Evolutionary conservation across 2,113 vertebrate species (phyloP), one percentile per base, ranked within the genome.

Genomic region (Coracopsis vasa): DNA sequence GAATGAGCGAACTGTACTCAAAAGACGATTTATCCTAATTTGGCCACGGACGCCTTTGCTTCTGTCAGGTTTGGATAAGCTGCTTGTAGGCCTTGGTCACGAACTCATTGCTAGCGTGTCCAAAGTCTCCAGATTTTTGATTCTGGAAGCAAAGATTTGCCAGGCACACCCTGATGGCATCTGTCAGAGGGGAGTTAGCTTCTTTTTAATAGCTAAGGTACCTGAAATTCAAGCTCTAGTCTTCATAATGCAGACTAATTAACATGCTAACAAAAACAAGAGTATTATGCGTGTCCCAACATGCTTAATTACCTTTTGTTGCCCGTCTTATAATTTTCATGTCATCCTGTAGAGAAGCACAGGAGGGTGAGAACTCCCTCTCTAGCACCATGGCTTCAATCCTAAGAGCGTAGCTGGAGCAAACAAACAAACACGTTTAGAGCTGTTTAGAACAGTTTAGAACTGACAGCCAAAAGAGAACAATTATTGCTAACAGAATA

Each of bases 341-440:
- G 90, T 99, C 99, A 75, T 97, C 97, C 95, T 98, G 98, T 47
- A 99, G 98, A 72, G 98, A 97, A n/a, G 98, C 96, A 89, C 98
- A 99, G 72, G 98, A 99, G 67, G 99, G 98, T 72, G 97, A 93
- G 96, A 99, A 99, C 94, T 99, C 99, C 94, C 99, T 99, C 54
- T 98, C 98, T 88, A 99, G 98, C 92, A 99, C 99, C 98, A 99
- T 99, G 95, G 99, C 99, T 98, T 99, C 99, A 42, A 99, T 99
- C 86, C 99, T 98, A 87, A 99, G 98, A 33, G 98, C 98, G 64
- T 99, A 99, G 96, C 99, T 99, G 91, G 19, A 96, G 95, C 84
- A 97, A 44, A 97, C 89, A 95, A 97, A 94, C 58, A 33, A 81
- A 90, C 82, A 86, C 16, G 60, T 90, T 94, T 93, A 95, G 90